Conservation (phyloP, 64 coral and sea anemone species). For the Trachythela sp. region DNA sequence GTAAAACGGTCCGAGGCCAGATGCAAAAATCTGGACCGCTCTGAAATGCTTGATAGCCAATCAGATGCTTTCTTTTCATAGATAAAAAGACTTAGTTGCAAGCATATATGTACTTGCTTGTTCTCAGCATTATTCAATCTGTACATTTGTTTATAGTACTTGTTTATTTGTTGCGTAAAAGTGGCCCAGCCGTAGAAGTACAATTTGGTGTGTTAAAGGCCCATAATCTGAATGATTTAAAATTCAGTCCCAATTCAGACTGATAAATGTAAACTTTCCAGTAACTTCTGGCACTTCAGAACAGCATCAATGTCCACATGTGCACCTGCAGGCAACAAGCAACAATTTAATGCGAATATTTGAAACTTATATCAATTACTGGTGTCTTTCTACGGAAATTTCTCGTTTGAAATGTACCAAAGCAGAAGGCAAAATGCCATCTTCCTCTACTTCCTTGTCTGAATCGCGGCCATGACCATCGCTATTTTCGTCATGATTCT, state of each 20-base stretch:
- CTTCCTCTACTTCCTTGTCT: not conserved
- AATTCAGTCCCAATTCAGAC: not conserved
- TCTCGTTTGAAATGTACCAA: slow-evolving; percentile 8
- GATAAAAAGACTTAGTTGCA: too few species aligned
- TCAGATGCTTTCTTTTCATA: too few species aligned
- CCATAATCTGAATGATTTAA: not conserved
- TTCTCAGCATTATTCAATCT: not conserved
- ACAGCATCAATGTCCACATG: not conserved
- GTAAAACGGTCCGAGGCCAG: too few species aligned
- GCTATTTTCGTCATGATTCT: not conserved
- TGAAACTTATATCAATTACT: not conserved
- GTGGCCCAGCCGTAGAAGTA: not conserved
- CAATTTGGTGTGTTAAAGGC: not conserved
- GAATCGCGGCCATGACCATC: not conserved
- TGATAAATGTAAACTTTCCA: slow-evolving; percentile 5
- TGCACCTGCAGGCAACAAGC: not conserved
- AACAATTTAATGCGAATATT: not conserved
- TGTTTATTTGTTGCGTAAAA: not conserved
- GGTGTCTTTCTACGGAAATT: not conserved
- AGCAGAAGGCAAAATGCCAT: not conserved
- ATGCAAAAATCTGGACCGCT: too few species aligned
- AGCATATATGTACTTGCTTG: too few species aligned
- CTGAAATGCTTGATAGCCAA: too few species aligned
- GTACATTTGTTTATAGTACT: not conserved
- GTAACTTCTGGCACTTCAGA: not conserved